These are phyloP conservation scores for Agrotis segetum DNA, from an alignment of 2,888 invertebrate genomes.

Conservation along the genomic window DNA sequence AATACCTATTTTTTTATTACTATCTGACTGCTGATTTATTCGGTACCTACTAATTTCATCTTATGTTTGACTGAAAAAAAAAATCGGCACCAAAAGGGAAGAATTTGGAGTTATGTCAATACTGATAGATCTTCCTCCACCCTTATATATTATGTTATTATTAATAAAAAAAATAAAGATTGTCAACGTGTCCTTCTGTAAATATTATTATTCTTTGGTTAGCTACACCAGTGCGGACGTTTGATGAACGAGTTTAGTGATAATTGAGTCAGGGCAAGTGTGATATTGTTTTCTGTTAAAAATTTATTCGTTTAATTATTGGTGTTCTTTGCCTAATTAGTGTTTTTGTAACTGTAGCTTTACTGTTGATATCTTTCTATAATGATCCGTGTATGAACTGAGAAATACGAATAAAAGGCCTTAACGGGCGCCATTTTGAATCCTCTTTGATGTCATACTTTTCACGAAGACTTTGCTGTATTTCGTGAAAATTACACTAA, in stretches of 20 bases:
- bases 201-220: slow-evolving; percentile 35
- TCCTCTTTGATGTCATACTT: not conserved
- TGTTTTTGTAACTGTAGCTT: slow-evolving; percentile 33
- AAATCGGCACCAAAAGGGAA: no score
- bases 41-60: no score
- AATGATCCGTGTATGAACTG: slow-evolving; percentile 1
- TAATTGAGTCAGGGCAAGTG: slow-evolving; percentile 47
- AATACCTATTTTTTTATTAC: no score
- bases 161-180: slow-evolving; percentile 29
- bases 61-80: no score
- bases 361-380: slow-evolving; percentile 23
- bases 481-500: not conserved
- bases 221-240: slow-evolving; percentile 41
- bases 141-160: slow-evolving; percentile 40
- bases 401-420: not conserved
- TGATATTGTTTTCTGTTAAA: slow-evolving; percentile 58
- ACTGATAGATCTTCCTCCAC: slow-evolving; percentile 13
- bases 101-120: not conserved
- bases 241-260: slow-evolving; percentile 42
- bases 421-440: not conserved
- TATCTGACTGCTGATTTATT: no score
- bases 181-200: slow-evolving; percentile 47
- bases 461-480: not conserved
- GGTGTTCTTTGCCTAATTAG: slow-evolving; percentile 29
- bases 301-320: slow-evolving; percentile 37